Conservation (phyloP, 2,888 invertebrate genomes). For the Hirtodrosophila duncani region DNA sequence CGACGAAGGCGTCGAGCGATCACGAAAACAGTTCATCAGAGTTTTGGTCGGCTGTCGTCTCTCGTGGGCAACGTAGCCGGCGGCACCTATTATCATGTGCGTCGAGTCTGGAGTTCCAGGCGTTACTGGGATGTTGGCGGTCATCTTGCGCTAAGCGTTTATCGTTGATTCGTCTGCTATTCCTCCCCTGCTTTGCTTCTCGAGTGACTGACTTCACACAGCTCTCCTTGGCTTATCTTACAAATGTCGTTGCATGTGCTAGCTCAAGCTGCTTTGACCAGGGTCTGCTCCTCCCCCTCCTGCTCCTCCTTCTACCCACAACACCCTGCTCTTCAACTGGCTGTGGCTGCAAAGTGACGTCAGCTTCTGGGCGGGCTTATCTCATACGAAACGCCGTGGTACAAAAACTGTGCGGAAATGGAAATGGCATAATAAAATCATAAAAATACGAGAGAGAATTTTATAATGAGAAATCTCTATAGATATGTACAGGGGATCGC, state of each 20-base stretch:
- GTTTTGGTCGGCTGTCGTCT: slow-evolving; percentile 61
- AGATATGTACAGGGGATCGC: too few relatives aligned
- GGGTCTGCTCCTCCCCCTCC: neutral
- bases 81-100: slow-evolving; percentile 64
- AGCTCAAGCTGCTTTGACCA: too few relatives aligned
- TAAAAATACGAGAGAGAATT: slow-evolving; percentile 1
- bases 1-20: slow-evolving; percentile 62
- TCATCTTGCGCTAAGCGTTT: slow-evolving; percentile 8
- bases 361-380: slow-evolving; percentile 7
- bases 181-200: neutral
- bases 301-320: neutral
- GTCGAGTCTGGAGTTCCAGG: slow-evolving; percentile 69
- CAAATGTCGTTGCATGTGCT: too few relatives aligned
- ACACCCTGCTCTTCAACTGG: too few relatives aligned
- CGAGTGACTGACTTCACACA: slow-evolving; percentile 16
- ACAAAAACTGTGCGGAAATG: neutral
- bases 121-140: slow-evolving; percentile 44
- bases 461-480: too few relatives aligned
- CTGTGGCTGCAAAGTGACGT: slow-evolving; percentile 17
- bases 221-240: slow-evolving; percentile 4
- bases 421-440: neutral
- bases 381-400: neutral
- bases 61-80: slow-evolving; percentile 63
- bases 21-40: slow-evolving; percentile 76
- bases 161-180: too few relatives aligned